Evolutionary conservation across 2,113 vertebrate species (phyloP), one percentile per base, ranked within the genome.

Genomic region (Bucco capensis): DNA sequence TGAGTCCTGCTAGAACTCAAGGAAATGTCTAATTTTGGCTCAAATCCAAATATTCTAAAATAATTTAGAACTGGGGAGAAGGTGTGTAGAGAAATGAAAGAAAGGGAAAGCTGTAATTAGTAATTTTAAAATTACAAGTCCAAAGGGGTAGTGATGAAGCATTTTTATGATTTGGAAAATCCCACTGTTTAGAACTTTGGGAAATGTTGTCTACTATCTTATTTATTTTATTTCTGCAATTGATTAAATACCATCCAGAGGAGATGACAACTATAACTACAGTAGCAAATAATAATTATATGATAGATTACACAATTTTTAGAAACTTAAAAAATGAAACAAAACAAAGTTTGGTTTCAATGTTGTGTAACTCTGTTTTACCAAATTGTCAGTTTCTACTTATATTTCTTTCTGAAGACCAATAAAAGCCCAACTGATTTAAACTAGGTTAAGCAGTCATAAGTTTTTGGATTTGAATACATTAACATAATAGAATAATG

Each of bases 401-500:
- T 83, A 86, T 92, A 57, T 87, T 89, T 91, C 82, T 84, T 84
- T 49, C 33, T 38, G 58, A 89, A 86, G 33, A 88, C 78, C 73
- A 95, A 88, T 93, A 94, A 96, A 93, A 94, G 8, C 23, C 42
- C 72, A 84, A 88, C 71, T 90, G 76, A 93, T 90, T 95, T 95
- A 92, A 97, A 95, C 89, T 75, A 78, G 42, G 54, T 91, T 95
- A 96, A 96, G 93, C 80, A 91, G 95, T 91, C 9, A 33, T 89
- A 92, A 88, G 84, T 23, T 96, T 96, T 92, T 80, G 81, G 69
- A 95, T 92, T 95, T 93, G 93, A 94, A 95, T 93, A 89, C 73
- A 93, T 96, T 97, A 94, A 95, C 86, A 93, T 97, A 97, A 96
- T 94, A 96, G 95, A 97, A 92, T 97, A 97, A 97, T 97, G 95